phyloP scores from a whole-genome alignment of 2,797 vertebrate species.

The Artibeus lituratus region DNA sequence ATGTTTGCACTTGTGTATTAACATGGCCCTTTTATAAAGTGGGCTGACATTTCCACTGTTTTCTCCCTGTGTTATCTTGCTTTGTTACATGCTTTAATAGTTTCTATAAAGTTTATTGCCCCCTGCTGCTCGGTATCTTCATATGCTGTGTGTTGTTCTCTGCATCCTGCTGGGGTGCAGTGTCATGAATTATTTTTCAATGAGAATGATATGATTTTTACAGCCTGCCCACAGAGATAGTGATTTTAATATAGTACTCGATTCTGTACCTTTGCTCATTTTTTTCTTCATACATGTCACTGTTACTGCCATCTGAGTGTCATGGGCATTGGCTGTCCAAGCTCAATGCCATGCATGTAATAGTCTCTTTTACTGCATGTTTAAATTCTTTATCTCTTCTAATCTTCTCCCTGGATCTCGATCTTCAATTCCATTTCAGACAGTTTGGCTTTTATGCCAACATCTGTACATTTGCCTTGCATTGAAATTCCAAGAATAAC shows the following conservation, averaged over 20 bases:
- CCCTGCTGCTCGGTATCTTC: conserved; percentile 80
- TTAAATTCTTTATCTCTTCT: conserved; percentile 61
- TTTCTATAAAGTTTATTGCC: conserved; percentile 85
- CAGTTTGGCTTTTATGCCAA: conserved; percentile 68
- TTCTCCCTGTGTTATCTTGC: conserved; percentile 52
- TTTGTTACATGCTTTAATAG: conserved; percentile 80
- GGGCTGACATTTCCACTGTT: conserved; percentile 73
- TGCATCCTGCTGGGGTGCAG: conserved; percentile 79
- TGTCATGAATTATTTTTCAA: conserved; percentile 84
- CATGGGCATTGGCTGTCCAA: background rate
- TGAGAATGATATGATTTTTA: conserved; percentile 80
- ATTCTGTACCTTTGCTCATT: conserved; percentile 68
- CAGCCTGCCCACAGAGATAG: conserved; percentile 79
- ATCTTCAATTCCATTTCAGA: conserved; percentile 68
- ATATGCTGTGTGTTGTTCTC: conserved; percentile 79
- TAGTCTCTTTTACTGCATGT: conserved; percentile 59
- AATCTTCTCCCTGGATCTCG: conserved; percentile 57
- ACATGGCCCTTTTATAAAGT: conserved; percentile 75
- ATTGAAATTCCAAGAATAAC: conserved; percentile 66
- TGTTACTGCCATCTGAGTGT: conserved; percentile 50
- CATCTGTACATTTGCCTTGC: conserved; percentile 76
- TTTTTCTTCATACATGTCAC: conserved; percentile 43
- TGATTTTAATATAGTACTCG: conserved; percentile 76
- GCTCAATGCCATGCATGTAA: conserved; percentile 50
- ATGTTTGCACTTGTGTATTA: conserved; percentile 50